Base-by-base conservation (phyloP, 2,888 invertebrate genomes). In the Dioctria rufipes region DNA sequence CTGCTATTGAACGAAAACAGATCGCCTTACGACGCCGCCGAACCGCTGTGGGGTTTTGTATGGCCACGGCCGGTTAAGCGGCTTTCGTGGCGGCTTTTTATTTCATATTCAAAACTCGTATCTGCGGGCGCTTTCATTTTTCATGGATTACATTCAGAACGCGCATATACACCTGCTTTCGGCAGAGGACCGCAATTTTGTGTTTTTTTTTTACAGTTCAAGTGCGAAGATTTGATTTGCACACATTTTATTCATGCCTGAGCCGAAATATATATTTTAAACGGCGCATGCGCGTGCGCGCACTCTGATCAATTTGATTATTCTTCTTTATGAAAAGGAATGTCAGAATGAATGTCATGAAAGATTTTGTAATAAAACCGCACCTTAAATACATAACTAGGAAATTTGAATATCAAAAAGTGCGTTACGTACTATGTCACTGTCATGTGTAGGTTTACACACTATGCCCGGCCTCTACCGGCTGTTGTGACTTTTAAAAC, bases 1-100 rank as follows among this genome's bases (percentile, higher is more conserved):
- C 87, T 87, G 87, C 87, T 87, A 87, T 87, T 87, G 87, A 87
- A 86, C 86, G 86, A 84, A 82, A 85, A 86, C 85, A 86, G 86
- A 86, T 86, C 86, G 85, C 86, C 85, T 85, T 86, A 86, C 85
- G 85, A 25, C 25, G 25, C 25, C 25, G 25, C 25, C 25, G 25
- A 85, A 85, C 85, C 85, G 86, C 85, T 84, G 85, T 84, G 85
- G 85, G 85, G 25, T 25, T 25, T 65, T 51, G 65, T 6, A 40
- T 40, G 25, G 39, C 39, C 25, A 42, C 46, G 63, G 63, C 77
- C 77, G 77, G 77, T 77, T 77, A 58, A 77, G 77, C 63, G 46
- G 63, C 77, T 77, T 77, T 77, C 39, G 46, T 51, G 46, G 25
- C 25, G 25, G 63, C 63, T 77, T 77, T 77, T 77, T 37, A 49